These are phyloP conservation scores for Martes martes DNA, from an alignment of 2,113 vertebrate species.

Conservation along the genomic window DNA sequence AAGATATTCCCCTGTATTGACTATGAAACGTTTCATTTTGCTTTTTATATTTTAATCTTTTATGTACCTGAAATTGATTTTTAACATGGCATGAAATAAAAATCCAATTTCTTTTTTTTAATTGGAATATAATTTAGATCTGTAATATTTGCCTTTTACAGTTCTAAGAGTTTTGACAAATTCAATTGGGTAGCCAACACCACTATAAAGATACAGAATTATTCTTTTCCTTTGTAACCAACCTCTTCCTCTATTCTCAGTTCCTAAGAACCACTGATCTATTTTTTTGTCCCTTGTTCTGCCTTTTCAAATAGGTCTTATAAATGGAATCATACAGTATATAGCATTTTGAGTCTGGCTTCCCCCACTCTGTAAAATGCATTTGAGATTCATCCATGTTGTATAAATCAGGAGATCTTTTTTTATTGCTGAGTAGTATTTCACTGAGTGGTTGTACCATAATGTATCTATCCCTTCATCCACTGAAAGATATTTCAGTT, in stretches of 20 bases:
- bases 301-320: background rate
- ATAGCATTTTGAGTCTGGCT: background rate
- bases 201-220: background rate
- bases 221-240: background rate
- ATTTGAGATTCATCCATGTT: background rate
- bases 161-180: background rate
- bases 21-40: background rate
- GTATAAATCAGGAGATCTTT: background rate
- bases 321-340: background rate
- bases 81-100: background rate
- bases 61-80: background rate
- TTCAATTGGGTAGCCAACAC: background rate
- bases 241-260: background rate
- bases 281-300: background rate
- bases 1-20: background rate
- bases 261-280: background rate
- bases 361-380: background rate
- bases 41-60: background rate
- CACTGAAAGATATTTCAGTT: background rate
- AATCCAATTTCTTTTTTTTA: background rate
- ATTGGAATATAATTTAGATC: background rate
- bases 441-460: background rate
- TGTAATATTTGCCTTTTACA: background rate
- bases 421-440: background rate
- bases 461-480: background rate